These are phyloP conservation scores for Centroberyx gerrardi DNA, from an alignment of 2,797 vertebrate species.

Conservation along the genomic window DNA sequence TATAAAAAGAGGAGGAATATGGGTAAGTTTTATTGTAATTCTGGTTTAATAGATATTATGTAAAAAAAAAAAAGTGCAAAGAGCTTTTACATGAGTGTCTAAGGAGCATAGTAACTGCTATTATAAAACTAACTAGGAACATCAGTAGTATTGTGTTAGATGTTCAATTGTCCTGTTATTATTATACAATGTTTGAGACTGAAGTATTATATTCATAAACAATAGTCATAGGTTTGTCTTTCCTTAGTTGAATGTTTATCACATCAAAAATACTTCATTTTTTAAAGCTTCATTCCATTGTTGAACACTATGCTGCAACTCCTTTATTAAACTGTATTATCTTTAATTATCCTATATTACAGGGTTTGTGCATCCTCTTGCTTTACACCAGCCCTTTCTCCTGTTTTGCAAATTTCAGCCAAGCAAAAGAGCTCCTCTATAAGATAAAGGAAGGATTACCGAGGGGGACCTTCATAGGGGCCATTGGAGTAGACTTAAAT, in stretches of 20 bases:
- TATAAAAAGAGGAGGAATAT: slow-evolving; percentile 79
- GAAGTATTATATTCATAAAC: background rate
- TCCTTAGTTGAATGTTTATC: background rate
- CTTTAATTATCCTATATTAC: slow-evolving; percentile 67
- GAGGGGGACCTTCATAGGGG: slow-evolving; percentile 92
- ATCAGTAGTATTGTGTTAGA: background rate
- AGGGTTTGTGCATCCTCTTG: slow-evolving; percentile 88
- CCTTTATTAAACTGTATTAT: slow-evolving; percentile 43
- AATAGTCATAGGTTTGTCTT: background rate
- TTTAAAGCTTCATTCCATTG: background rate
- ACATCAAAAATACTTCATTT: background rate
- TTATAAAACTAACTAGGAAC: background rate
- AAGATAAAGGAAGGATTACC: slow-evolving; percentile 97
- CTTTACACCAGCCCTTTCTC: slow-evolving; percentile 91
- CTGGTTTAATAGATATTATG: background rate
- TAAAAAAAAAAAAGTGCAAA: background rate
- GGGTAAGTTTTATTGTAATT: slow-evolving; percentile 81
- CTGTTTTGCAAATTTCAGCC: slow-evolving; percentile 94
- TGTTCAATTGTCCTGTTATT: background rate
- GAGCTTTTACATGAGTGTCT: background rate
- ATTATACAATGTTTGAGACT: background rate
- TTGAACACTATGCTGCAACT: slow-evolving; percentile 1
- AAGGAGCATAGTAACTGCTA: slow-evolving; percentile 20
- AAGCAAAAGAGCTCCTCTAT: slow-evolving; percentile 95
- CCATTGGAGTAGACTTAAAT: slow-evolving; percentile 91